Evolutionary conservation across 2,113 vertebrate species (phyloP).

Genomic region (Atrichornis clamosus): DNA sequence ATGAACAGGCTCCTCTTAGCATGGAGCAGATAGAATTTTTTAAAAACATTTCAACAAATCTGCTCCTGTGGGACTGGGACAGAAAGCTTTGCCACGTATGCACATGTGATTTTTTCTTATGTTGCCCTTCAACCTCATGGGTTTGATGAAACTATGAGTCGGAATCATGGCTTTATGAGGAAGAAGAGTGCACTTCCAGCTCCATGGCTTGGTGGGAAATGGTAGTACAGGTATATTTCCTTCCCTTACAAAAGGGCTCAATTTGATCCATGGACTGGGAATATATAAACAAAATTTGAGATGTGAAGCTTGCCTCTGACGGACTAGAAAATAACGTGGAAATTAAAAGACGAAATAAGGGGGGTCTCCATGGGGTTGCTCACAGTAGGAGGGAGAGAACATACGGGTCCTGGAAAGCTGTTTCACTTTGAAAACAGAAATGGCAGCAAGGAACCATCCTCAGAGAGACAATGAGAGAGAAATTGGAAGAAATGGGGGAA

Average conservation of each 20-base stretch:
- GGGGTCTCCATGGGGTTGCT: background rate
- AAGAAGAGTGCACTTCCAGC: background rate
- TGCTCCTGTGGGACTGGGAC: background rate
- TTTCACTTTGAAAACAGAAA: background rate
- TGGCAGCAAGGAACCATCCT: background rate
- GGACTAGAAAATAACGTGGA: background rate
- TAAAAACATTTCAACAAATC: slow-evolving; percentile 54
- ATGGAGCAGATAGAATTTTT: background rate
- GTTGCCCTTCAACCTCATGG: background rate
- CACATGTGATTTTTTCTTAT: background rate
- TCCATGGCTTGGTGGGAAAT: background rate
- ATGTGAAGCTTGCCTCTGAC: background rate
- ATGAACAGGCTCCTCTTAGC: slow-evolving; percentile 35
- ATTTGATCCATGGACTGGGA: background rate
- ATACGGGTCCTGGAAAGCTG: background rate
- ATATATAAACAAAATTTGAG: background rate
- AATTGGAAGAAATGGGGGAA: background rate
- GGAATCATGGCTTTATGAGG: background rate
- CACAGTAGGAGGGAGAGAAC: background rate
- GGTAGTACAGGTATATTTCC: slow-evolving; percentile 19
- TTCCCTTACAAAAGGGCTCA: slow-evolving; percentile 1
- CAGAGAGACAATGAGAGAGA: background rate
- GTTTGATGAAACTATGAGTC: background rate
- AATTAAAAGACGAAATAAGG: background rate
- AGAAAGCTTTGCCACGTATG: background rate